Conservation (phyloP, 2,888 invertebrate genomes). For the Lymantria monacha region DNA sequence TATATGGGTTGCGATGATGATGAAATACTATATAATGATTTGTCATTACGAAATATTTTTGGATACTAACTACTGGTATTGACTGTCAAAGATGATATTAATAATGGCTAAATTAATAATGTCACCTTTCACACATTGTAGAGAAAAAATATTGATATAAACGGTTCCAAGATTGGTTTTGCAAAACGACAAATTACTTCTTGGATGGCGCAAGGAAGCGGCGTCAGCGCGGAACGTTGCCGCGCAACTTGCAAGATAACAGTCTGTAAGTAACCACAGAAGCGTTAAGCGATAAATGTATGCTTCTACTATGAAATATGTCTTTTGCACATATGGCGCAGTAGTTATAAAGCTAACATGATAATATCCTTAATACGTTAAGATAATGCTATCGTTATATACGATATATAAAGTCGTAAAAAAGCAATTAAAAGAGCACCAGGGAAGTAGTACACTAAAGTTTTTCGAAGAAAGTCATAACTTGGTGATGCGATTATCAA, state of each 20-base stretch:
- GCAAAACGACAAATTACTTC: constrained; percentile 58
- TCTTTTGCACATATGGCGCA: neutral
- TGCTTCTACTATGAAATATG: constrained; percentile 21
- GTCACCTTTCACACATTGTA: no score
- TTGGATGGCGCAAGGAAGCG: constrained; percentile 57
- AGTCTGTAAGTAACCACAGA: constrained; percentile 41
- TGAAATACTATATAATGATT: no score
- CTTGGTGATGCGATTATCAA: no score
- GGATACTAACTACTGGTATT: no score
- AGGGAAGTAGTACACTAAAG: no score
- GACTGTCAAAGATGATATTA: no score
- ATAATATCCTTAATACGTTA: neutral
- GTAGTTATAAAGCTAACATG: neutral
- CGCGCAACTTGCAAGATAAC: constrained; percentile 56
- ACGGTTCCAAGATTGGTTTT: constrained; percentile 35
- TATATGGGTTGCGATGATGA: no score
- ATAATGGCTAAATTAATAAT: no score
- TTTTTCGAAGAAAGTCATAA: no score
- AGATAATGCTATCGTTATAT: neutral
- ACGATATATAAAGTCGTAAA: no score
- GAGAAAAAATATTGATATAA: neutral
- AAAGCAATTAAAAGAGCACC: no score
- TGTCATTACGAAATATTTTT: no score
- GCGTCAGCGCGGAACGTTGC: constrained; percentile 64
- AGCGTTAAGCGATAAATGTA: constrained; percentile 44